A percentile compares a stretch with the other conserved stretches of the same genome.
These are phyloP conservation scores for Hemicrepidius hirtus DNA, from an alignment of 2,888 invertebrate genomes.

Conservation along the genomic window DNA sequence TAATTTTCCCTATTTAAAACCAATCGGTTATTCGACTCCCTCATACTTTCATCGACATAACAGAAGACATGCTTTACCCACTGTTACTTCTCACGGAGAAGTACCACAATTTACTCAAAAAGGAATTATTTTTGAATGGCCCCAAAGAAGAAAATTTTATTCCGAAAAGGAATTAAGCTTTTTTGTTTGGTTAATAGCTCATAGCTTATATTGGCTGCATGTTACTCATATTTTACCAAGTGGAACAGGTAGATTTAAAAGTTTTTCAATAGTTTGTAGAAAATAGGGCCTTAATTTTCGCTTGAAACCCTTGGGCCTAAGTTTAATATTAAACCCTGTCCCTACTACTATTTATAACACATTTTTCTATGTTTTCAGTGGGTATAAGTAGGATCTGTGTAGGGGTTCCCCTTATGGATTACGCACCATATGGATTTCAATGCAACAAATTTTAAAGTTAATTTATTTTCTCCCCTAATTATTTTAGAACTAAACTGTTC, in stretches of 20 bases:
- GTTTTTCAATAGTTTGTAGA: too few species aligned
- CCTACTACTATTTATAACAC: too few species aligned
- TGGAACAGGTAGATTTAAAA: slow-evolving; percentile 60
- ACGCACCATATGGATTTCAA: too few species aligned
- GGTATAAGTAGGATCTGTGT: too few species aligned
- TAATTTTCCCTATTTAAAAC: slow-evolving; percentile 34
- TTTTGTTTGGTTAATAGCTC: slow-evolving; percentile 63
- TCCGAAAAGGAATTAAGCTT: slow-evolving; percentile 61
- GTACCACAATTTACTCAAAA: slow-evolving; percentile 52
- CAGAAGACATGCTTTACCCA: background rate
- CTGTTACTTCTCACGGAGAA: slow-evolving; percentile 24
- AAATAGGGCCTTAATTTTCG: too few species aligned
- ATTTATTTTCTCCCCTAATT: too few species aligned
- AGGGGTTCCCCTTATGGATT: too few species aligned
- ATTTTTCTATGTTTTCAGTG: too few species aligned
- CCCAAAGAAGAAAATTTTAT: slow-evolving; percentile 56
- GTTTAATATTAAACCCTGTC: too few species aligned
- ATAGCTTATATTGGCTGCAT: slow-evolving; percentile 64
- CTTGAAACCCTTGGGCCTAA: too few species aligned
- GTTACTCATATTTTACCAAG: slow-evolving; percentile 63
- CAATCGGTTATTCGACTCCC: slow-evolving; percentile 30
- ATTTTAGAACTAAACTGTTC: too few species aligned
- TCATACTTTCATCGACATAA: slow-evolving; percentile 19
- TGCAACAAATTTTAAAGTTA: too few species aligned
- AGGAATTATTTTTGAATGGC: slow-evolving; percentile 61